Evolutionary conservation across 2,113 vertebrate species (phyloP).

Genomic region (Salvator merianae): DNA sequence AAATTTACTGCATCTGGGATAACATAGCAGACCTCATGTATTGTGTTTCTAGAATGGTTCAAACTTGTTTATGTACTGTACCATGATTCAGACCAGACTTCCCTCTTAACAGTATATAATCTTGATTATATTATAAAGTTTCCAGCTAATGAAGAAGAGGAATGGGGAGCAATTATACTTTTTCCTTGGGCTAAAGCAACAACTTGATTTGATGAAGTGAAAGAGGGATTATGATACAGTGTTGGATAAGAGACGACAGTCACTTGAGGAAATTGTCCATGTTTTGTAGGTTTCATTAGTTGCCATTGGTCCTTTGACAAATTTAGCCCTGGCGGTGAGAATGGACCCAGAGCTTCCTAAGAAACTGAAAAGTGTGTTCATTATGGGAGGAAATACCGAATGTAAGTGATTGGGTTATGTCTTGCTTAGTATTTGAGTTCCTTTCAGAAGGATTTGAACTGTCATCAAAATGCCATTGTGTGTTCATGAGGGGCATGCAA

Average conservation of each 20-base stretch:
- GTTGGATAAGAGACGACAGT: background rate
- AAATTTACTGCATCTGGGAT: too few species aligned
- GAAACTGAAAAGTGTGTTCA: conserved; percentile 78
- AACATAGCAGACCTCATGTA: too few species aligned
- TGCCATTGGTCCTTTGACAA: conserved; percentile 82
- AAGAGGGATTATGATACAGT: background rate
- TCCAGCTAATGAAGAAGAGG: background rate
- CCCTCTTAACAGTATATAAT: background rate
- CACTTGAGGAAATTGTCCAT: background rate
- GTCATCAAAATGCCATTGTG: background rate
- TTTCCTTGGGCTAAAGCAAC: background rate
- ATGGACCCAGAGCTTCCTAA: conserved; percentile 78
- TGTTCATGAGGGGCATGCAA: background rate
- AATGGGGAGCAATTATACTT: background rate
- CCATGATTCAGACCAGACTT: background rate
- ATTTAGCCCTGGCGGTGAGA: conserved; percentile 81
- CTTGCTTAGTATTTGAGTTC: background rate
- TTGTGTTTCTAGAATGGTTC: too few species aligned
- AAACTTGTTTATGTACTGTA: too few species aligned
- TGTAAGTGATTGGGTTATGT: conserved; percentile 63
- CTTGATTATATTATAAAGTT: background rate
- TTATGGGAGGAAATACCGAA: conserved; percentile 87
- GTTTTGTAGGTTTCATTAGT: conserved; percentile 63
- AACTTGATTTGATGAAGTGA: background rate
- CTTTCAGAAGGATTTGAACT: background rate